A percentile compares a stretch with the other conserved stretches of the same genome.
These are phyloP conservation scores for Calycopis cecrops DNA, from an alignment of 1,140 invertebrate genomes.

Conservation along the genomic window DNA sequence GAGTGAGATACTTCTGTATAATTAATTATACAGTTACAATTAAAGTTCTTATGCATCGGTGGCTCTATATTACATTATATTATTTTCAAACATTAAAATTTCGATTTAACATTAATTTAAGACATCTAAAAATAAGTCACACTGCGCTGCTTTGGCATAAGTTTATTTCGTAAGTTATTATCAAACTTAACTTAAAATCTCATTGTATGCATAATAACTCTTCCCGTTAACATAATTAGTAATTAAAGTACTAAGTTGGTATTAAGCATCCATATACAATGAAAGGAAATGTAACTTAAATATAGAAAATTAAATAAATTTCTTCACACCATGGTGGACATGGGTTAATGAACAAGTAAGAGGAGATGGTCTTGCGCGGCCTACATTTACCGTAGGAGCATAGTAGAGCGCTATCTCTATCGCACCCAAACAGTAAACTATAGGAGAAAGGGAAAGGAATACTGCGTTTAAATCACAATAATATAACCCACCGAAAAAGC, in stretches of 20 bases:
- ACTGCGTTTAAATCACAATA: not conserved
- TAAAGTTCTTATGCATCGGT: too few species aligned
- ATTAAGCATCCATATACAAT: not conserved
- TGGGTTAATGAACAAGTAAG: slow-evolving; percentile 53
- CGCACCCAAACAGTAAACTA: slow-evolving; percentile 20
- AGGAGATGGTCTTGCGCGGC: slow-evolving; percentile 65
- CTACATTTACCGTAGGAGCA: slow-evolving; percentile 67
- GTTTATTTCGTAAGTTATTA: too few species aligned
- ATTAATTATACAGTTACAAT: too few species aligned
- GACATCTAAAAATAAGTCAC: too few species aligned
- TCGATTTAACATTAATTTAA: too few species aligned
- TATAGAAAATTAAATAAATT: not conserved
- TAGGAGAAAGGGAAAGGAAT: slow-evolving; percentile 8
- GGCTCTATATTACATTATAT: too few species aligned
- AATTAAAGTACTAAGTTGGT: not conserved
- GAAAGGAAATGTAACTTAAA: not conserved
- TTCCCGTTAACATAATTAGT: not conserved
- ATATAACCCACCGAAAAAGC: too few species aligned
- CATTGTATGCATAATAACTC: not conserved
- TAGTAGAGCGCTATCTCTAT: slow-evolving; percentile 31
- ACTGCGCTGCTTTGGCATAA: too few species aligned
- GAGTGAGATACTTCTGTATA: too few species aligned
- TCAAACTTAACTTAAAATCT: too few species aligned
- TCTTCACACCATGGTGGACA: slow-evolving; percentile 33
- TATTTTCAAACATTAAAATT: too few species aligned